Conservation (phyloP, 2,888 invertebrate genomes). For the Norana najaformis region DNA sequence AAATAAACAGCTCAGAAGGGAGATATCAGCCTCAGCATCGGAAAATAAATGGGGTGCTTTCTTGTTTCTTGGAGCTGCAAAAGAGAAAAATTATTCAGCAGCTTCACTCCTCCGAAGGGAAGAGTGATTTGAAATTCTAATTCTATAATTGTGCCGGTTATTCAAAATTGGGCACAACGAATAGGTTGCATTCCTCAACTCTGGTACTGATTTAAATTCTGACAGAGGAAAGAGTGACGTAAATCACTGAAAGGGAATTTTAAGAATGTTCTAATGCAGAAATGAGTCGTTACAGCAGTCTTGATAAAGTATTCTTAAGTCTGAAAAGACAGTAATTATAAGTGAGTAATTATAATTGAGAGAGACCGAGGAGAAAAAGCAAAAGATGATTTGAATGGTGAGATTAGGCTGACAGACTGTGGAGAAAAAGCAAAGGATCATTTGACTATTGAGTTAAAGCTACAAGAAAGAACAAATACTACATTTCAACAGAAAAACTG, state of each 20-base stretch:
- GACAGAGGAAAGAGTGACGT: not conserved
- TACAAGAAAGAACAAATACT: not conserved
- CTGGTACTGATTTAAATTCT: not conserved
- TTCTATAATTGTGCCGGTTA: not conserved
- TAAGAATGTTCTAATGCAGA: not conserved
- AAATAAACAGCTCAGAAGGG: not conserved
- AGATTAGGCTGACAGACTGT: not conserved
- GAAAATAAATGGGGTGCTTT: not conserved
- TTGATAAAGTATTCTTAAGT: not conserved
- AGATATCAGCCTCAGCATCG: not conserved
- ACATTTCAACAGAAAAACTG: not conserved
- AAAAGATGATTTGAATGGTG: no score
- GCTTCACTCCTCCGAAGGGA: not conserved
- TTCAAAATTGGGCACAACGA: not conserved
- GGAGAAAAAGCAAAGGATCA: not conserved
- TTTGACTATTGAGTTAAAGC: no score
- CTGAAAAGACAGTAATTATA: not conserved
- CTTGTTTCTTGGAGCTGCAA: not conserved
- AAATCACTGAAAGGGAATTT: not conserved
- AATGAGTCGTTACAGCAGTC: not conserved
- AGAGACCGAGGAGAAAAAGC: not conserved
- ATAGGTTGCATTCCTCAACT: not conserved
- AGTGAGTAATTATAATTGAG: not conserved
- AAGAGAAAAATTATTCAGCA: not conserved
- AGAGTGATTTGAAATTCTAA: not conserved